phyloP scores from a whole-genome alignment of 1,140 invertebrate genomes.

The Archivesica marissinica region DNA sequence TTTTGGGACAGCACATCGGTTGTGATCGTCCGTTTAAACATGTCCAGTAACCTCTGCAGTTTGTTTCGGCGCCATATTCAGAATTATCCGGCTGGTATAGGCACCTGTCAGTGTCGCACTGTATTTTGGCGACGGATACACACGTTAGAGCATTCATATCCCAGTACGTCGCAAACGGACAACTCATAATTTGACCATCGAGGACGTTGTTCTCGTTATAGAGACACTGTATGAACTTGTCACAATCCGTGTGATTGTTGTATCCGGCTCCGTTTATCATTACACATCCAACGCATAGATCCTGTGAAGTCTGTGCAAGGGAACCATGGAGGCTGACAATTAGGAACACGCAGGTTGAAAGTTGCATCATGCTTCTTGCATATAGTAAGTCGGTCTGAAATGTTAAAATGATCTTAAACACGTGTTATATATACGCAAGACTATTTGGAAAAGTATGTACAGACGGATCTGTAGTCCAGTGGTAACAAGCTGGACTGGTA shows the following conservation, averaged over 20 bases:
- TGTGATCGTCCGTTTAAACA: slow-evolving; percentile 61
- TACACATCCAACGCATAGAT: slow-evolving; percentile 65
- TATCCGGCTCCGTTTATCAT: slow-evolving; percentile 70
- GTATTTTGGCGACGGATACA: slow-evolving; percentile 34
- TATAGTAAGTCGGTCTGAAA: background rate
- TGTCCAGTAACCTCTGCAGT: slow-evolving; percentile 68
- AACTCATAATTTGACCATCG: slow-evolving; percentile 63
- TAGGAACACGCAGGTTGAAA: background rate
- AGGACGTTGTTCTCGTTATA: slow-evolving; percentile 35
- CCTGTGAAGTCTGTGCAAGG: background rate
- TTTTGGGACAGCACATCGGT: slow-evolving; percentile 65
- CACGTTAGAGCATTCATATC: slow-evolving; percentile 67
- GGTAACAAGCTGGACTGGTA: background rate
- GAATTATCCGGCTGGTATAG: background rate
- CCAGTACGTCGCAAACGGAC: slow-evolving; percentile 71
- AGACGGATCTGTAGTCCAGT: background rate
- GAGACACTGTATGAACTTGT: slow-evolving; percentile 74
- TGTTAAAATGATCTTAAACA: background rate
- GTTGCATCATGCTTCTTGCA: background rate
- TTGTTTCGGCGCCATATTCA: slow-evolving; percentile 53
- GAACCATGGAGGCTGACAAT: background rate
- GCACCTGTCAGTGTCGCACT: slow-evolving; percentile 64
- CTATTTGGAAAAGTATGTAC: background rate
- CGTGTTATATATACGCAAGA: background rate
- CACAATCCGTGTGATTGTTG: slow-evolving; percentile 70